Conservation (phyloP, 2,797 vertebrate genomes). For the Schizopygopsis pylzovi region DNA sequence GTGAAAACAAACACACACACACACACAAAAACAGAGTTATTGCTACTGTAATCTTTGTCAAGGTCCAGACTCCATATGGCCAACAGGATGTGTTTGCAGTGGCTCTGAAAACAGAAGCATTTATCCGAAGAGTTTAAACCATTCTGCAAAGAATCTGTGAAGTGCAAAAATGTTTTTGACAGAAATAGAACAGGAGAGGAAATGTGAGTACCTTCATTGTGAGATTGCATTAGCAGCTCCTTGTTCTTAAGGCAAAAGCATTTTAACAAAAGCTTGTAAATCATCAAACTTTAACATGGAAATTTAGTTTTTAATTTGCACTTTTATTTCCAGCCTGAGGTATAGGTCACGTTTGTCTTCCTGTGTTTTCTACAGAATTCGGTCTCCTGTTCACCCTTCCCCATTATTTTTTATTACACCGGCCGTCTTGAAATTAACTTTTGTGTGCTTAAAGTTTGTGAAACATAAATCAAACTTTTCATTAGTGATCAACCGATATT, state of each 20-base stretch:
- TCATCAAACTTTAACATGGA: neutral
- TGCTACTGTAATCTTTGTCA: conserved; percentile 3
- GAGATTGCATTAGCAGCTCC: neutral
- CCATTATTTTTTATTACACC: neutral
- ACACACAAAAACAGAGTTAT: conserved; percentile 4
- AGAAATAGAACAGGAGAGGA: neutral
- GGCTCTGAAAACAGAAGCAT: conserved; percentile 31
- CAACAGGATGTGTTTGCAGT: conserved; percentile 35
- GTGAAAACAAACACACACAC: conserved; percentile 18
- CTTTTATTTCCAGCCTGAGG: neutral
- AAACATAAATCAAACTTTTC: neutral
- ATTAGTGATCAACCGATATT: too few relatives aligned
- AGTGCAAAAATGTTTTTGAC: neutral
- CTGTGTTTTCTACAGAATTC: neutral
- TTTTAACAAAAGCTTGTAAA: neutral
- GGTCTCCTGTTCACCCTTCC: neutral
- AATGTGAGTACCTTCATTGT: neutral
- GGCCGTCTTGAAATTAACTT: too few relatives aligned
- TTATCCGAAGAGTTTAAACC: neutral
- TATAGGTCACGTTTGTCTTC: neutral
- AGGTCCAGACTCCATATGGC: conserved; percentile 38
- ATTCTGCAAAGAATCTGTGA: conserved; percentile 1
- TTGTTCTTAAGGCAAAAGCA: neutral
- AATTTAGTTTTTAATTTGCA: neutral
- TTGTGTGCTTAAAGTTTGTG: too few relatives aligned